These are phyloP conservation scores for Pogonocherus hispidulus DNA, from an alignment of 2,888 invertebrate species.

Conservation along the genomic window DNA sequence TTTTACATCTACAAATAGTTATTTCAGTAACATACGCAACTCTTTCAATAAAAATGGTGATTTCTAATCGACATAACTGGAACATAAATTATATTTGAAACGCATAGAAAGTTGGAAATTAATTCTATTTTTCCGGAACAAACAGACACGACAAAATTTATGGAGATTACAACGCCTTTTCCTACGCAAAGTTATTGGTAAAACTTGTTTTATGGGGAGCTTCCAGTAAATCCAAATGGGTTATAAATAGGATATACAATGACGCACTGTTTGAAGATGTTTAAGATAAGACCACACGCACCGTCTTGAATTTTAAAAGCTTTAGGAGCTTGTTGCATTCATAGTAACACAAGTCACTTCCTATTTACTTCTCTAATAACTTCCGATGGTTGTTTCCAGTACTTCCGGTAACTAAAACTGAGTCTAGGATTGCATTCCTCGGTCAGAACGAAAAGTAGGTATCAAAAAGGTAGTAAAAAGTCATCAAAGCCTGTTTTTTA, in stretches of 20 bases:
- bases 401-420: neutral
- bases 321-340: neutral
- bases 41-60: neutral
- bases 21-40: neutral
- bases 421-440: too few species aligned
- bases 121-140: too few species aligned
- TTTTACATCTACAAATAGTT: neutral
- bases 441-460: too few species aligned
- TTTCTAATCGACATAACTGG: neutral
- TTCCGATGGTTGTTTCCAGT: conserved; percentile 1
- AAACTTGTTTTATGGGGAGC: neutral
- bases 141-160: too few species aligned
- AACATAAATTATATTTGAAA: neutral
- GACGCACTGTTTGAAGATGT: neutral
- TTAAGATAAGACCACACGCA: conserved; percentile 9
- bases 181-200: neutral
- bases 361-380: neutral
- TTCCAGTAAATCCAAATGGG: neutral
- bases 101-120: conserved; percentile 7
- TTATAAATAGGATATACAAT: conserved; percentile 5
- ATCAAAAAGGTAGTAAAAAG: too few species aligned
- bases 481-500: too few species aligned
- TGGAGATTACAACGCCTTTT: neutral
- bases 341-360: conserved; percentile 3
- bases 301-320: conserved; percentile 3